A percentile compares a stretch with the other conserved stretches of the same genome.
phyloP scores from a whole-genome alignment of 2,888 invertebrate species.

The Pseudococcus viburni region DNA sequence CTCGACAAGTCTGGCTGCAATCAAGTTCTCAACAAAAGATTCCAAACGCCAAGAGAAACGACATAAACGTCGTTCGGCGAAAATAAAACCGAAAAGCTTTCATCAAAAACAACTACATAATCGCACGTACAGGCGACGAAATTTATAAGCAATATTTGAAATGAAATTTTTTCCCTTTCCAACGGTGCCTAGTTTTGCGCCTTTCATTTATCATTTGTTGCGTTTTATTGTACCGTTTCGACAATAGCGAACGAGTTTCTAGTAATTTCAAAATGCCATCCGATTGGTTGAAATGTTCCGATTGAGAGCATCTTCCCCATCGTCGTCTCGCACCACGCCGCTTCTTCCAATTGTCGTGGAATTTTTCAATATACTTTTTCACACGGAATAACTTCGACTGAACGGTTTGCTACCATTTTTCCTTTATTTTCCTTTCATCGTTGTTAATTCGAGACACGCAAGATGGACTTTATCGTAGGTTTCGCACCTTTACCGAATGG shows the following conservation, averaged over 20 bases:
- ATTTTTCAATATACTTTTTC: constrained; percentile 12
- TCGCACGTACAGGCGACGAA: constrained; percentile 7
- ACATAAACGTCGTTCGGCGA: too few species aligned
- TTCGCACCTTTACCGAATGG: not conserved
- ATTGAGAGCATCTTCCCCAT: not conserved
- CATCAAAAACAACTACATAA: constrained; percentile 1
- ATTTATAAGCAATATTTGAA: constrained; percentile 37
- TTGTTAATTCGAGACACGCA: not conserved
- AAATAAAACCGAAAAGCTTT: too few species aligned
- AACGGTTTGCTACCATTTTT: not conserved
- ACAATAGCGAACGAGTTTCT: constrained; percentile 25
- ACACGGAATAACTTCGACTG: constrained; percentile 5
- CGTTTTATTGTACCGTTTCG: constrained; percentile 30
- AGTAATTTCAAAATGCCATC: constrained; percentile 4
- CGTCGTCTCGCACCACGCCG: not conserved
- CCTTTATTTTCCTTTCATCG: not conserved
- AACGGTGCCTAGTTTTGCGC: not conserved
- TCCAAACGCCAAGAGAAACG: too few species aligned
- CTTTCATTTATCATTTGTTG: constrained; percentile 43
- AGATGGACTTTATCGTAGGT: not conserved
- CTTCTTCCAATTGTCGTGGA: not conserved
- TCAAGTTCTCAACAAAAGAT: too few species aligned
- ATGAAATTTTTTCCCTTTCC: constrained; percentile 26
- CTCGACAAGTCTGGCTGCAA: too few species aligned
- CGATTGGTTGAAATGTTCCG: constrained; percentile 21